Evolutionary conservation across 2,888 invertebrate species (phyloP).

Genomic region (Rhamnusium bicolor): DNA sequence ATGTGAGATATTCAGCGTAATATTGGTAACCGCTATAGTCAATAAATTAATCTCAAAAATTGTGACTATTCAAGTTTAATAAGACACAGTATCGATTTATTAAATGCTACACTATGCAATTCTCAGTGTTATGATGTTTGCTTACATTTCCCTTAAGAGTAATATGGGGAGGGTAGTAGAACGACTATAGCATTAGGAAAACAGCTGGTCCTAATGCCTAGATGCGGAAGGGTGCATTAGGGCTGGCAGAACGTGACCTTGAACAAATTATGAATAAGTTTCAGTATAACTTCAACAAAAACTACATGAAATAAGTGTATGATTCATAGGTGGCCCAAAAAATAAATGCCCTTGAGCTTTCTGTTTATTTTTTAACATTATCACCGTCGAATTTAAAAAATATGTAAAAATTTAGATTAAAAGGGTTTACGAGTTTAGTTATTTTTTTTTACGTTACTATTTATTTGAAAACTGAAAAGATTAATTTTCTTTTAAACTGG

Average conservation of each 20-base stretch:
- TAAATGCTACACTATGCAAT: constrained; percentile 37
- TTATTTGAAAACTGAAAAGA: no score
- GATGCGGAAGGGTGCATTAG: constrained; percentile 45
- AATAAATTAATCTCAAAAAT: no score
- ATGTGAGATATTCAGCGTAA: no score
- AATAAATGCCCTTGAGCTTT: neutral
- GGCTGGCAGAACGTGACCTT: constrained; percentile 49
- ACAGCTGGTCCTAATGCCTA: constrained; percentile 52
- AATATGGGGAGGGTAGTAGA: constrained; percentile 41
- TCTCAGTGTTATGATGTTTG: constrained; percentile 47
- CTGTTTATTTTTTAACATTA: no score
- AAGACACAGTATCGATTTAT: constrained; percentile 31
- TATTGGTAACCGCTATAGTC: no score
- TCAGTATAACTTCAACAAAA: constrained; percentile 32
- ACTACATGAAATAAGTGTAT: constrained; percentile 5
- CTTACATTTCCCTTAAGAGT: constrained; percentile 40
- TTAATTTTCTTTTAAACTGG: no score
- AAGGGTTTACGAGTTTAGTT: no score
- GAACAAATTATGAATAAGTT: constrained; percentile 52
- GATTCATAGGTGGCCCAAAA: neutral
- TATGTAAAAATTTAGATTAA: no score
- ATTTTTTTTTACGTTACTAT: no score
- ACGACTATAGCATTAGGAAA: constrained; percentile 43
- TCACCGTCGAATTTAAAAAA: neutral
- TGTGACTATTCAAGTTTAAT: neutral